Base-by-base conservation (phyloP, 2,797 vertebrate species). In the Dallia pectoralis region DNA sequence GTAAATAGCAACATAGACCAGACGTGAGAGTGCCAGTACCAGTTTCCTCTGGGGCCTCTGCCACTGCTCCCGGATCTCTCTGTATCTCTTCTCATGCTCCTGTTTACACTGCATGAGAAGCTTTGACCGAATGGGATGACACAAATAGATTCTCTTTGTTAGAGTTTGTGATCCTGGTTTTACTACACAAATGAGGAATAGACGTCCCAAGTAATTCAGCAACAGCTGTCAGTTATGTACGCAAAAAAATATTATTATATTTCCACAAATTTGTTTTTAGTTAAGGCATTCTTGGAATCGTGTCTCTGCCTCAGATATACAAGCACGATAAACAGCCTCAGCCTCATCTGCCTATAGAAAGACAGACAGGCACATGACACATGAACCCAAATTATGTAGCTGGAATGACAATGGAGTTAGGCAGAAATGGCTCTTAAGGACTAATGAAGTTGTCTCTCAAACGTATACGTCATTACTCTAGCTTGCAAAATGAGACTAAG, bases 31-130 rank as follows among this genome's bases (percentile, higher is more conserved):
- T 14, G 90, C 19, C 6, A 19, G 19, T 22, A 99, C 98, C 95
- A 99, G 91, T 81, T 98, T 99, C 86, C 97, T 93, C 87, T 94
- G 96, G 0, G 97, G 96, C 4, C 97, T 93, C 75, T 96, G 93
- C 98, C 98, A 99, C 1, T 91, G 89, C 19, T 99, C 98, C 82
- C 99, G 99, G 84, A 99, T 93, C 40, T 99, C 98, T 84, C 99
- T 99, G 32, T 96, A 89, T 62, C 91, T 94, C 74, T 96, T 98
- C 67, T 99, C 97, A 0, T 99, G 97, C 4, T 99, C 97, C 16
- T 95, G 91, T 19, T 96, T 94, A 15, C 96, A 92, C 74, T 92
- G 82, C 0, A 79, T 77, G 62, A 99, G 90, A 0, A 96, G 97
- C 97, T 99, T 96, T 18, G 51, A n/a, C 51, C 19, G 51, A 51